A percentile compares a stretch with the other conserved stretches of the same genome.
Conservation (phyloP, 2,888 invertebrate genomes). For the Mythimna loreyi region DNA sequence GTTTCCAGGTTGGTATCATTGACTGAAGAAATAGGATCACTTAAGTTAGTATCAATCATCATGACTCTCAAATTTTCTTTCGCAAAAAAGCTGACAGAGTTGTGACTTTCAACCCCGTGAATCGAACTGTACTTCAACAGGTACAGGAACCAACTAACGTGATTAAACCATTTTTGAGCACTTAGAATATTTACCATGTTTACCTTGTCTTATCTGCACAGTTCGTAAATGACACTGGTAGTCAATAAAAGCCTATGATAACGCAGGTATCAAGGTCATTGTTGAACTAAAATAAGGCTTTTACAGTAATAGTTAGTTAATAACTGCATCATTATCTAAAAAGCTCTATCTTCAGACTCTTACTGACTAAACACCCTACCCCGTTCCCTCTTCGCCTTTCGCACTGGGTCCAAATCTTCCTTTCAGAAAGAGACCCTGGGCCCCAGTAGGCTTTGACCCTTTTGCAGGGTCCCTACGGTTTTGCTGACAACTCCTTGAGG, state of each 20-base stretch:
- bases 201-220: slow-evolving; percentile 8
- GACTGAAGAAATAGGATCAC: neutral
- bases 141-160: slow-evolving; percentile 4
- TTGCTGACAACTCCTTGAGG: too few species aligned
- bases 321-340: too few species aligned
- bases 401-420: too few species aligned
- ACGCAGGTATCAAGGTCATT: neutral
- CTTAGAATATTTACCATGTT: slow-evolving; percentile 13
- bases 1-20: neutral
- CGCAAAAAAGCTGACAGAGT: neutral
- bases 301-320: too few species aligned
- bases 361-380: too few species aligned
- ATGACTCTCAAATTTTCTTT: too few species aligned
- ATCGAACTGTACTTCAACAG: neutral
- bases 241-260: slow-evolving; percentile 10
- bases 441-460: too few species aligned
- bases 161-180: neutral
- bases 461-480: too few species aligned
- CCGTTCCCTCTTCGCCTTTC: too few species aligned
- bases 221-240: neutral
- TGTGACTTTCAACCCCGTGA: neutral
- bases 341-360: too few species aligned
- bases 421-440: too few species aligned
- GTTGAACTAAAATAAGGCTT: neutral
- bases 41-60: neutral